Evolutionary conservation across 2,888 invertebrate genomes (phyloP), one percentile per base, ranked within the genome.

Genomic region (Eumerus sabulonum): DNA sequence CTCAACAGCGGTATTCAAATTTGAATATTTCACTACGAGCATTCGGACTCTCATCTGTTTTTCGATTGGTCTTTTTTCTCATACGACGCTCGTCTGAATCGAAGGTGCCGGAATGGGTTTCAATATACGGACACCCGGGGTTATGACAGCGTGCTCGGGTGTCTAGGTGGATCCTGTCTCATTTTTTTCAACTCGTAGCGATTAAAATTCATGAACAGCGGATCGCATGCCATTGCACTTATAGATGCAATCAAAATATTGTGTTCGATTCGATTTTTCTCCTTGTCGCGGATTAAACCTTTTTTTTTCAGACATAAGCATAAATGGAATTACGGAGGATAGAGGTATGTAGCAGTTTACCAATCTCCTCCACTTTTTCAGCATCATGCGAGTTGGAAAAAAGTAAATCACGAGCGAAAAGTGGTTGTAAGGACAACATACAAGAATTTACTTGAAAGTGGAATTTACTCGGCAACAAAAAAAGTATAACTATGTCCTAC

Each of bases 121-220:
- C 11, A 45, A 44, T 27, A 40, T n/a, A n/a, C n/a, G 27, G 7
- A 7, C 27, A 7, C 27, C 3, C 27, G 3, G 3, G 27, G 2
- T 4, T 27, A 27, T 27, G 27, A 27, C 27, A 27, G 27, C 27
- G 27, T 7, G 27, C 7, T 27, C 7, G 27, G 27, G 7, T n/a
- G 7, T 27, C 7, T 27, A 27, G 27, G 27, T 27, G 27, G 7
- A 27, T 27, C 27, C 27, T 27, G n/a, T 50, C 1, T 18, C 7
- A n/a, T 53, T 35, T 19, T 51, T 44, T 40, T 38, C 36, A 35
- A 36, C 44, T 17, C 42, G 14, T 42, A 53, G 53, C 53, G 71
- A 76, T 76, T 66, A 71, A 76, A 76, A 71, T 76, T 71, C 76
- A 76, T 76, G 76, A 54, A 54, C 44, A 71, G 44, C 48, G 40